Conservation (phyloP, 2,888 invertebrate genomes). For the Campoplex capitator region DNA sequence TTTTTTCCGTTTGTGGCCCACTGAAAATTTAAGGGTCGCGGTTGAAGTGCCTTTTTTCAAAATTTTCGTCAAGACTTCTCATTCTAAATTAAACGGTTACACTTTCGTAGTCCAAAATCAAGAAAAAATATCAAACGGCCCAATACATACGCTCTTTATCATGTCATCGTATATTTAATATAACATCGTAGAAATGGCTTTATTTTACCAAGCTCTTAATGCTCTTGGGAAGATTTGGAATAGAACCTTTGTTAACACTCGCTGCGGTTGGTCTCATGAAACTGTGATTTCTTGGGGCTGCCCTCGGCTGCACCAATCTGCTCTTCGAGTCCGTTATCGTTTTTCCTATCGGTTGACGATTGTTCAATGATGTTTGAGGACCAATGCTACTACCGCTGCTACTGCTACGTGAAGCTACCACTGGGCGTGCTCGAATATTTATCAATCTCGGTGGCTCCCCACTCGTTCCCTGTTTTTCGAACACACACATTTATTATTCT, state of each 20-base stretch:
- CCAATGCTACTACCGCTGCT: constrained; percentile 85
- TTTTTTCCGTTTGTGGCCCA: background rate
- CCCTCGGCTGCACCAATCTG: constrained; percentile 79
- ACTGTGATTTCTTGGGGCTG: constrained; percentile 81
- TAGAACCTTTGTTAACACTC: constrained; percentile 90
- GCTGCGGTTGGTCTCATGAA: constrained; percentile 96
- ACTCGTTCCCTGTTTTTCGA: constrained; percentile 46
- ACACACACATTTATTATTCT: background rate
- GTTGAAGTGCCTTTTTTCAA: background rate
- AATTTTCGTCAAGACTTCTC: background rate
- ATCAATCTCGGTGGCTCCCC: constrained; percentile 56
- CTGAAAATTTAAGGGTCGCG: background rate
- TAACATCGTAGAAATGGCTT: constrained; percentile 9
- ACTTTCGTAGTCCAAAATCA: background rate
- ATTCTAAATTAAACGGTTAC: background rate
- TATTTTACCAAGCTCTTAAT: constrained; percentile 81
- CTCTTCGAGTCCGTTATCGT: constrained; percentile 72
- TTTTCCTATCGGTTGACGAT: constrained; percentile 68
- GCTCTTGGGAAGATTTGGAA: constrained; percentile 81
- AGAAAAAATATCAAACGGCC: constrained; percentile 2
- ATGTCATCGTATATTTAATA: constrained; percentile 10
- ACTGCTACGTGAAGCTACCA: constrained; percentile 83
- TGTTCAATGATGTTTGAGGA: constrained; percentile 75
- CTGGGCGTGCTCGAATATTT: constrained; percentile 68
- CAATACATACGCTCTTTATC: background rate